These are phyloP conservation scores for Epizoanthus ramosus DNA, from an alignment of 92 coral and sea anemone species.

Conservation along the genomic window DNA sequence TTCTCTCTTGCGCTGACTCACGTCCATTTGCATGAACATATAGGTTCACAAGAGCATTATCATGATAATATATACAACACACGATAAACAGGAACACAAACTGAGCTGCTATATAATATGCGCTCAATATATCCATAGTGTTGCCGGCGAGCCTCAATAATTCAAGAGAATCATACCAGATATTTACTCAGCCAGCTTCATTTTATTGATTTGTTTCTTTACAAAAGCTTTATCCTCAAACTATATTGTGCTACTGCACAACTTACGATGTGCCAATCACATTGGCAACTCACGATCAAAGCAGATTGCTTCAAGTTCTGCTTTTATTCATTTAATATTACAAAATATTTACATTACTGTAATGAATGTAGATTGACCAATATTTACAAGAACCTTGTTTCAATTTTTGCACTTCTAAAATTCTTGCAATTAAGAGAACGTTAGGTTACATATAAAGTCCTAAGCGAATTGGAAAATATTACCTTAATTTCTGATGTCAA, in stretches of 20 bases:
- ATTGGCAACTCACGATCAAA: neutral
- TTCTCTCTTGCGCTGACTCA: neutral
- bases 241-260: neutral
- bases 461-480: too few relatives aligned
- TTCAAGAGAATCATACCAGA: too few relatives aligned
- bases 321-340: conserved; percentile 39
- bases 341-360: conserved; percentile 79
- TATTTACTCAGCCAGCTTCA: too few relatives aligned
- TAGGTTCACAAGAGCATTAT: neutral
- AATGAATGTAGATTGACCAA: neutral
- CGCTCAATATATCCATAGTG: neutral
- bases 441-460: neutral
- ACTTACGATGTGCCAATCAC: neutral
- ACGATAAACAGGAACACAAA: neutral
- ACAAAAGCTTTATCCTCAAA: conserved; percentile 13
- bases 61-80: neutral
- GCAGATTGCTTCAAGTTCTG: neutral
- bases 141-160: too few relatives aligned
- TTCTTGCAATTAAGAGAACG: conserved; percentile 7
- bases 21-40: neutral
- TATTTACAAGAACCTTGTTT: neutral
- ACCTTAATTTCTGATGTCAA: too few relatives aligned
- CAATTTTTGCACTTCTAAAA: neutral
- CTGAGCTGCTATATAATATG: neutral
- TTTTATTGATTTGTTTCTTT: neutral